These are phyloP conservation scores for Troides aeacus DNA, from an alignment of 2,888 invertebrate species.

Conservation along the genomic window DNA sequence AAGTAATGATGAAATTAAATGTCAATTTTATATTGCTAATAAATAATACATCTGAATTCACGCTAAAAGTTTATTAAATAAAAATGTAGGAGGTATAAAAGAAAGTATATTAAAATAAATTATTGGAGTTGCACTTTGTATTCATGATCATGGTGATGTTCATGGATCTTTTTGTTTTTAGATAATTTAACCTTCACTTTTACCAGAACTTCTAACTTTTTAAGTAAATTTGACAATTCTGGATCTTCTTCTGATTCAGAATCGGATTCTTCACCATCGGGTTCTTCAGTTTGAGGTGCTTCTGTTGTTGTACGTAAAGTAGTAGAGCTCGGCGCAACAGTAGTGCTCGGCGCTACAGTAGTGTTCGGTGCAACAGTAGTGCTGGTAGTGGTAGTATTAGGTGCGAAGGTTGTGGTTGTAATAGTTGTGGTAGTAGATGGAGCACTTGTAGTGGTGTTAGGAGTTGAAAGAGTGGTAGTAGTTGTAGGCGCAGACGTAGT, in stretches of 20 bases:
- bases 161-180: slow-evolving; percentile 50
- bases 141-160: slow-evolving; percentile 31
- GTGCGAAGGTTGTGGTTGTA: slow-evolving; percentile 19
- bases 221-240: slow-evolving; percentile 54
- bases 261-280: slow-evolving; percentile 17
- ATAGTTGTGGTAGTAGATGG: neutral
- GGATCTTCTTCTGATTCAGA: slow-evolving; percentile 47
- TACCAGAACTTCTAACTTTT: slow-evolving; percentile 63
- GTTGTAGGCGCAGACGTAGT: slow-evolving; percentile 27
- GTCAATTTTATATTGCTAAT: too few species aligned
- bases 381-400: slow-evolving; percentile 5
- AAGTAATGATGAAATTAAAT: too few species aligned
- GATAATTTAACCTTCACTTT: slow-evolving; percentile 64
- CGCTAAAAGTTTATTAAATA: too few species aligned
- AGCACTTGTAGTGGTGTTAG: slow-evolving; percentile 26
- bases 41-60: too few species aligned
- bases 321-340: too few species aligned
- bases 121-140: slow-evolving; percentile 19
- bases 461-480: slow-evolving; percentile 7
- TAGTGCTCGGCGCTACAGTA: too few species aligned
- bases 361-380: neutral
- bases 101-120: neutral
- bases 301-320: slow-evolving; percentile 19
- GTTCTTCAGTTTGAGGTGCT: slow-evolving; percentile 31
- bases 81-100: too few species aligned